phyloP scores from a whole-genome alignment of 2,797 vertebrate species.

The Gallinago stenura region DNA sequence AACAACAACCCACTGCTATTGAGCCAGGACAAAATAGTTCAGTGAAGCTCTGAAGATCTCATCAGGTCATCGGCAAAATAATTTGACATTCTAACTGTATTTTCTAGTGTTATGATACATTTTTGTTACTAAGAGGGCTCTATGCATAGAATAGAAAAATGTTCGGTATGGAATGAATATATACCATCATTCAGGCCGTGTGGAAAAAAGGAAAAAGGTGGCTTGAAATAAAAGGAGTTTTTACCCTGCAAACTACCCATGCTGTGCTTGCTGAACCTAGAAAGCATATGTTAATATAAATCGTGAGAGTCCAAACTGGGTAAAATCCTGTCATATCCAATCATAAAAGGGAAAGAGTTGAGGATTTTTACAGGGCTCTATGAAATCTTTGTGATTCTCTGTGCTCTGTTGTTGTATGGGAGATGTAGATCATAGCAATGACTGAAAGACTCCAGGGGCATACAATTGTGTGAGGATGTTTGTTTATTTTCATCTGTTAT shows the following conservation, averaged over 20 bases:
- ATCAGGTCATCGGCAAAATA: not conserved
- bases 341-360: not conserved
- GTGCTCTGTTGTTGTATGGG: not conserved
- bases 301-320: not conserved
- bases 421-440: too few species aligned
- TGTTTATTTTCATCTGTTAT: not conserved
- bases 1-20: not conserved
- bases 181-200: not conserved
- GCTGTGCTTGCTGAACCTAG: not conserved
- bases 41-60: not conserved
- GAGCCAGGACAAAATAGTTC: accelerated
- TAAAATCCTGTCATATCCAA: not conserved
- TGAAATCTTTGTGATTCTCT: not conserved
- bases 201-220: not conserved
- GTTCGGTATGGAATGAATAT: not conserved
- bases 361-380: not conserved
- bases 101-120: not conserved
- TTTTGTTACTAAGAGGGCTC: not conserved
- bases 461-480: accelerated
- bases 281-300: not conserved
- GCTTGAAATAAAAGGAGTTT: not conserved
- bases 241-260: not conserved
- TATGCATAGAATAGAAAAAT: not conserved
- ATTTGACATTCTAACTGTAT: accelerated
- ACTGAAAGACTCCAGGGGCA: not conserved